A percentile compares a stretch with the other conserved stretches of the same genome.
These are phyloP conservation scores for Scrobipalpa costella DNA, from an alignment of 2,888 invertebrate species.

Conservation along the genomic window DNA sequence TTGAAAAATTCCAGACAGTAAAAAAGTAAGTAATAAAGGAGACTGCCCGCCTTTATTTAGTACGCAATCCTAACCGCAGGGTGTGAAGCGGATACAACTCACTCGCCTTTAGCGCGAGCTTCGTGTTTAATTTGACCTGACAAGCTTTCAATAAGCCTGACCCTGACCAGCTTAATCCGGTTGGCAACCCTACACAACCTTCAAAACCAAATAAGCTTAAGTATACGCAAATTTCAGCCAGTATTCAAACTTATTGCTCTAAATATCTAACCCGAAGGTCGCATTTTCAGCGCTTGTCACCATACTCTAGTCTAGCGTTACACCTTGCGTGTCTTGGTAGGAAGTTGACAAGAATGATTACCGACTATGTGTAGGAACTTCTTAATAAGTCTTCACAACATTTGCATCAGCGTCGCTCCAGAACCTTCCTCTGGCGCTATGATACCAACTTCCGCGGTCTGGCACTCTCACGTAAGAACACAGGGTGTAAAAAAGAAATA, in stretches of 20 bases:
- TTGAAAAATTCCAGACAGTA: too few species aligned
- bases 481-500: background rate
- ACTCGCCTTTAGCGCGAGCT: too few species aligned
- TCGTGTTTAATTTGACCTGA: too few species aligned
- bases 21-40: too few species aligned
- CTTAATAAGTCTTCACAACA: constrained; percentile 74
- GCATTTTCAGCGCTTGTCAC: background rate
- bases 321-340: constrained; percentile 45
- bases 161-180: background rate
- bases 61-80: too few species aligned
- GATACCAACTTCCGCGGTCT: constrained; percentile 53
- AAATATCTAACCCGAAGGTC: constrained; percentile 1
- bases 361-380: constrained; percentile 64
- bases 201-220: constrained; percentile 49
- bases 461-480: constrained; percentile 13
- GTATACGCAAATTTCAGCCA: constrained; percentile 31
- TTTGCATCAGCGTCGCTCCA: constrained; percentile 61
- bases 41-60: too few species aligned
- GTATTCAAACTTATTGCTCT: constrained; percentile 36
- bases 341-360: constrained; percentile 74
- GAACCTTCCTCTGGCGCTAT: constrained; percentile 51
- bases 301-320: constrained; percentile 33
- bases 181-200: constrained; percentile 17
- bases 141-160: background rate
- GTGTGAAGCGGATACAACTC: too few species aligned